These are phyloP conservation scores for Diphyllodes magnificus DNA, from an alignment of 2,113 vertebrate genomes.

Conservation along the genomic window DNA sequence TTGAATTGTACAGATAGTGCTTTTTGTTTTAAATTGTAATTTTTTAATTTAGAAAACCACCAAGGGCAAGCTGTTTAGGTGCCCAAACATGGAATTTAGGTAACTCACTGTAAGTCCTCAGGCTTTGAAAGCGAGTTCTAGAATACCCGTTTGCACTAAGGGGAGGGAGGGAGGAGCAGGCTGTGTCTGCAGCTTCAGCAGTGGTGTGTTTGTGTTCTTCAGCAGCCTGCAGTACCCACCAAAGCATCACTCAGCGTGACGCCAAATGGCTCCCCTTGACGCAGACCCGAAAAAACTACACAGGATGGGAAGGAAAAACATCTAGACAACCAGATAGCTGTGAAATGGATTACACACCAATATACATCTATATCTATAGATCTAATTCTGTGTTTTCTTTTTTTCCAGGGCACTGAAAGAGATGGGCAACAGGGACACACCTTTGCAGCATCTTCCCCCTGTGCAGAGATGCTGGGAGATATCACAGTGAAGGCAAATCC, in stretches of 20 bases:
- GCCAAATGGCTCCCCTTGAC: not conserved
- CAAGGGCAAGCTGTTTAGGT: not conserved
- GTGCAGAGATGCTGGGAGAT: not conserved
- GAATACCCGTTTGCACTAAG: not conserved
- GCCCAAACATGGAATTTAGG: not conserved
- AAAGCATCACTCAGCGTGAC: not conserved
- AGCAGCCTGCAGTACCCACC: not conserved
- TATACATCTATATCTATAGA: not conserved
- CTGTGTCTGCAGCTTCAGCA: not conserved
- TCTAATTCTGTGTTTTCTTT: not conserved
- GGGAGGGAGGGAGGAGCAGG: not conserved
- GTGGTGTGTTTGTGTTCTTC: not conserved
- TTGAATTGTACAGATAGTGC: rapidly evolving
- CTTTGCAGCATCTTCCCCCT: not conserved
- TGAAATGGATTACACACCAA: not conserved
- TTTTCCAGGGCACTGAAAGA: not conserved
- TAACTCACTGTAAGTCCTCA: not conserved
- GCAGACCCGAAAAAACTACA: not conserved
- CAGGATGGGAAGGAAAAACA: not conserved
- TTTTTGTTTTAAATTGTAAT: not conserved
- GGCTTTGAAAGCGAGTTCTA: not conserved
- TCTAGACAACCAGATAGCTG: not conserved
- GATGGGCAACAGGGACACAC: not conserved
- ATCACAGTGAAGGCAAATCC: not conserved
- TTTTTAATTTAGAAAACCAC: not conserved